Percentiles rank a stretch among this genome's conserved stretches.
Evolutionary conservation across 92 coral and sea anemone genomes (phyloP).

Genomic region (Phenganax marumi): DNA sequence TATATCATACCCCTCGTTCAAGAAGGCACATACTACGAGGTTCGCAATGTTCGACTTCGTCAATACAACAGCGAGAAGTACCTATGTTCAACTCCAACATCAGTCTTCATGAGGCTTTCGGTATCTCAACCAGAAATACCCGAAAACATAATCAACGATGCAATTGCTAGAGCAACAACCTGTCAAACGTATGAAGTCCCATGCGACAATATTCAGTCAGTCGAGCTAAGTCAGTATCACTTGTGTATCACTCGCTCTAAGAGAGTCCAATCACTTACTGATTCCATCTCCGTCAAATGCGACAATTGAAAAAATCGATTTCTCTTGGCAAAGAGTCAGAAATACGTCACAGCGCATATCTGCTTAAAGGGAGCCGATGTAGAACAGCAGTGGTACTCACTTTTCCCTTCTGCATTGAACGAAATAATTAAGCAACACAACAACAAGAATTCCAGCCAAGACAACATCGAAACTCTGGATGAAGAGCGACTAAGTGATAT

Average conservation of each 20-base stretch:
- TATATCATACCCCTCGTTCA: no score
- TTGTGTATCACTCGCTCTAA: background rate
- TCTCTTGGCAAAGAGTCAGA: background rate
- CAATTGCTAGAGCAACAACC: no score
- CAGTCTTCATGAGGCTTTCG: no score
- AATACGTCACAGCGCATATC: background rate
- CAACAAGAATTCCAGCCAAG: background rate
- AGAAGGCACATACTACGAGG: no score
- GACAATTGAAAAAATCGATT: background rate
- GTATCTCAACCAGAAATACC: no score
- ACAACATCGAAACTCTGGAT: background rate
- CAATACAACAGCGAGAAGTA: no score
- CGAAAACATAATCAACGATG: no score
- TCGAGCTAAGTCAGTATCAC: background rate
- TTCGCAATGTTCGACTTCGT: no score
- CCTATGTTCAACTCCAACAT: no score
- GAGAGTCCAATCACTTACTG: background rate
- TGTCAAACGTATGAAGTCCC: no score
- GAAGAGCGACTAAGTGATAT: background rate
- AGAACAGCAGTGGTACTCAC: background rate
- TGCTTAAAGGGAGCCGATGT: background rate
- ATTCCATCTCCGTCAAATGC: background rate
- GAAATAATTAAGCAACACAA: background rate
- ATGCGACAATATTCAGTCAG: no score
- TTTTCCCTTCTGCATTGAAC: background rate